Evolutionary conservation across 2,888 invertebrate species (phyloP), one percentile per base, ranked within the genome.

Genomic region (Troides helena): DNA sequence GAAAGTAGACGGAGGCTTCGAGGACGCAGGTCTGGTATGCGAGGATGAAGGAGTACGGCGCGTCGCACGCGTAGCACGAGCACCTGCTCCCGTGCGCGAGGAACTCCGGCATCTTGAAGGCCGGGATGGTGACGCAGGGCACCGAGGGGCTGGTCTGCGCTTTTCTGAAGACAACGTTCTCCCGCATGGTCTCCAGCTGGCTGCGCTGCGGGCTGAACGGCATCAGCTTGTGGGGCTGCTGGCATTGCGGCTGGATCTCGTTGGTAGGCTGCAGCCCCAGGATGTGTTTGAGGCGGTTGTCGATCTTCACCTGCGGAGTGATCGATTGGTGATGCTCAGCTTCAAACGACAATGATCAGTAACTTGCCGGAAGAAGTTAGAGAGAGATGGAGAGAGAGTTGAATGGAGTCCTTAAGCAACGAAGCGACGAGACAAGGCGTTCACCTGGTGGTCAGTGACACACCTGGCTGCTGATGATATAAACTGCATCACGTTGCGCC

Each of bases 231-330:
- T 60, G 25, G 12, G 72, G 57, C 60, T 68, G 18, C 30, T 62
- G 46, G 10, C 61, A 67, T 61, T 72, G 72, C 0, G 71, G 74
- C 62, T 76, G 81, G 0, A 72, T 73, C 30, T 81, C 81, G 70
- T 77, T 81, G 0, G 81, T 74, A 0, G 81, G 73, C 17, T 83
- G 83, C 0, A 89, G 71, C 0, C 89, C 90, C 1, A 89, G 71
- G 5, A 86, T 83, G 74, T 85, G 80, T 70, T 90, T 90, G 0
- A 92, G 77, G 0, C 83, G 83, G 63, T 85, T 85, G 74, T 90
- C 88, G 65, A 90, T 87, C 72, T 81, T 86, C 0, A 81, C 77
- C 91, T 91, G 81, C 6, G 68, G 70, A 68, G 74, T 68, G 68
- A 46, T 6, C 39, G 39, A 39, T 8, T 10, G 39, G 1, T 39